Evolutionary conservation across 2,888 invertebrate species (phyloP), one percentile per base, ranked within the genome.

Genomic region (Fissipunctia ypsillon): DNA sequence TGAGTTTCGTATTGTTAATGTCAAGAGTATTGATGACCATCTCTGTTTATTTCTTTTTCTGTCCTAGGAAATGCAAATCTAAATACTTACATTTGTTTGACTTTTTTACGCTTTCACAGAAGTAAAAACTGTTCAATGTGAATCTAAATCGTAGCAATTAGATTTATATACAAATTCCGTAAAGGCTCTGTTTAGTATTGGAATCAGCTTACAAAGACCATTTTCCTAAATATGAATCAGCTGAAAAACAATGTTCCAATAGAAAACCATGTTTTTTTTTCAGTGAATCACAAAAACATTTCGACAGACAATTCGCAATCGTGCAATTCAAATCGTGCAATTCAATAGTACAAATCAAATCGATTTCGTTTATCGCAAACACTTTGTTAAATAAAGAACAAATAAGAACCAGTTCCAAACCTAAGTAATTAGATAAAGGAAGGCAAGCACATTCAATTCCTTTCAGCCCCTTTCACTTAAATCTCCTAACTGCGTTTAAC

Each of bases 61-160:
- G 3, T 56, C 16, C 1, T 22, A 83, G 74, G 81, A 81, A 81
- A 83, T 81, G 57, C 28, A 79, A 69, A 81, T 73, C 67, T 67
- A 61, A 57, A 74, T 83, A 79, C 74, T 68, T 59, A 74, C 25
- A 59, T 73, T 68, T 68, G n/a, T 56, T 50, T 48, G 56, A 52
- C 52, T 65, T 43, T 68, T 80, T 60, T 60, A 25, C 28, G 38
- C 4, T 25, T 45, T 12, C 12, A 6, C 43, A 52, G 4, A 56
- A 31, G 35, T 48, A 79, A 81, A 81, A 79, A 79, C 56, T 64
- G 28, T 41, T 65, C 31, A 70, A 50, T 69, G 50, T 57, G 45
- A 65, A 38, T 59, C 28, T 61, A 12, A 4, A 45, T 0, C 28
- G 59, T n/a, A 12, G 7, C 31, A 45, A 50, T 25, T 5, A 61